phyloP scores from a whole-genome alignment of 2,113 vertebrate genomes.

The Myiozetetes cayanensis region DNA sequence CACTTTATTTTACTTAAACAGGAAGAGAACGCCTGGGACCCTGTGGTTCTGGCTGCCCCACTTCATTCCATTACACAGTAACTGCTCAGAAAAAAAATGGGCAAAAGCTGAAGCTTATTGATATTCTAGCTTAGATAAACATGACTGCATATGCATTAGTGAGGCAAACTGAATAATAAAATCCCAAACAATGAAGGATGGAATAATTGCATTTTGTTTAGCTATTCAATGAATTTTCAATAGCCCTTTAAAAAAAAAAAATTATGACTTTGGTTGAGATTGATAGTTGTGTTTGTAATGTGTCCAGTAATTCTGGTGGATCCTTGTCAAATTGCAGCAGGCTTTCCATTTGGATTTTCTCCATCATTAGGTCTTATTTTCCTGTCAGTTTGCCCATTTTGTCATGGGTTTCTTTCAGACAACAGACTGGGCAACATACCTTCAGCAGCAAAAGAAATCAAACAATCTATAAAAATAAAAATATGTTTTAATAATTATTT shows the following conservation, averaged over 20 bases:
- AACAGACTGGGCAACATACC: slow-evolving; percentile 33
- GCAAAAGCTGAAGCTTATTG: neutral
- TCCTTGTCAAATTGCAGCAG: slow-evolving; percentile 16
- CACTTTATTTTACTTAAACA: slow-evolving; percentile 15
- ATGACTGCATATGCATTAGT: neutral
- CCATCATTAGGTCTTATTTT: slow-evolving; percentile 55
- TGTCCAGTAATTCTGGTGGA: slow-evolving; percentile 5
- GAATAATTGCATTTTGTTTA: neutral
- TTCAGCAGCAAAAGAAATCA: slow-evolving; percentile 33
- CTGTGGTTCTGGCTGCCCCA: neutral
- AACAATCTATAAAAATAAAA: slow-evolving; percentile 24
- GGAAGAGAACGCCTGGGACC: neutral
- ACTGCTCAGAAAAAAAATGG: neutral
- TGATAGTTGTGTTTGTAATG: neutral
- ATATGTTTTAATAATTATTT: slow-evolving; percentile 8
- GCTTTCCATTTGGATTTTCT: slow-evolving; percentile 40
- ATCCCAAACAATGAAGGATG: neutral
- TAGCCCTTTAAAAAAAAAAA: neutral
- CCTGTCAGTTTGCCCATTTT: slow-evolving; percentile 55
- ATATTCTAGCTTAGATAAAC: neutral
- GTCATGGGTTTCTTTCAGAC: slow-evolving; percentile 35
- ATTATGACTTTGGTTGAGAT: neutral
- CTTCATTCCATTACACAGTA: neutral
- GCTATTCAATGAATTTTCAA: neutral
- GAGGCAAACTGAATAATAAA: neutral